Evolutionary conservation across 2,888 invertebrate species (phyloP), one percentile per base, ranked within the genome.

Genomic region (Embidobia sp.): DNA sequence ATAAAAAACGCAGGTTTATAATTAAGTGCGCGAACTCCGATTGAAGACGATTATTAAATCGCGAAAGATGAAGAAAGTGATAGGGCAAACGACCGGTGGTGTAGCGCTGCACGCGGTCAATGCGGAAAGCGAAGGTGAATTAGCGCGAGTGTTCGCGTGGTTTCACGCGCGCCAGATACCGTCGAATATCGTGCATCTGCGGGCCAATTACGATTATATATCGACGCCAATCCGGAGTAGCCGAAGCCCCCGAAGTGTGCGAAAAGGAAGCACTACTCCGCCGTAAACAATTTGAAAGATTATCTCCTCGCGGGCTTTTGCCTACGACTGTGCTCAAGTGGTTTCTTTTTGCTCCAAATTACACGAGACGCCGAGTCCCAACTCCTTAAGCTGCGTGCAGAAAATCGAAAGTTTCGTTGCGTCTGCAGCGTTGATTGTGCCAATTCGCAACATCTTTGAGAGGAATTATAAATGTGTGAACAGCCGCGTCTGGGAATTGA

Each of bases 261-360:
- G 67, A 73, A 77, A 78, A 69, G 49, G 79, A 77, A 79, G 75
- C 70, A 78, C 77, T 22, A 35, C 33, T 48, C 44, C 48, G 57
- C 42, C 31, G 67, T 72, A 76, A 77, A 77, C 73, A 66, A 66
- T 77, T 73, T 76, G 42, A 61, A 70, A 67, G 77, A 66, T 74
- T 75, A 72, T 57, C 75, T 59, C 42, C 22, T 33, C 18, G n/a
- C 26, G 8, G 29, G 44, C 49, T 29, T 57, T 64, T 13, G 33
- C 29, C 53, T 59, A 55, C 31, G 51, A 42, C 59, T 69, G 29
- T 42, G 19, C 44, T 11, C 13, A 15, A 31, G 16, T 61, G 42
- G 19, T 51, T 42, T 53, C 27, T 37, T 46, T 48, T 55, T 51
- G 22, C 42, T 22, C 31, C 15, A 42, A 42, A 31, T 51, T 49